These are phyloP conservation scores for Digitonthophagus gazella DNA, from an alignment of 2,888 invertebrate genomes.

Conservation along the genomic window DNA sequence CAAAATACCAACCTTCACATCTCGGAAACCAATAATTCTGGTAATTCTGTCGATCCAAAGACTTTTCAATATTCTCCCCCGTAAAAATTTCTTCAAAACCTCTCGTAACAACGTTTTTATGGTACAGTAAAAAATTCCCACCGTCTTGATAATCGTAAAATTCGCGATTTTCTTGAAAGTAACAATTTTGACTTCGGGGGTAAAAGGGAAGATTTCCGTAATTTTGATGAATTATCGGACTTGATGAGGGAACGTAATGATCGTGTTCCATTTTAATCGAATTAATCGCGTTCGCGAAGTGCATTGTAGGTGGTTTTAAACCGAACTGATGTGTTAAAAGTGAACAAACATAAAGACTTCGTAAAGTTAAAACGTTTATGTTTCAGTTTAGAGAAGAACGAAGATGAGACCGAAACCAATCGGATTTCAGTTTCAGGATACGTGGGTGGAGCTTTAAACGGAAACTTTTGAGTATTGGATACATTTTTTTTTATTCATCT, in stretches of 20 bases:
- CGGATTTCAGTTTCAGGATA: background rate
- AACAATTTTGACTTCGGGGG: slow-evolving; percentile 23
- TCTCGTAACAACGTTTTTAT: slow-evolving; percentile 23
- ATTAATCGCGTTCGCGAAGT: slow-evolving; percentile 29
- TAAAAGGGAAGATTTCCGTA: slow-evolving; percentile 26
- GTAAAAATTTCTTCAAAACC: slow-evolving; percentile 24
- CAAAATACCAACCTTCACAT: background rate
- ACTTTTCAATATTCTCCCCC: background rate
- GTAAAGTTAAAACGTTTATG: background rate
- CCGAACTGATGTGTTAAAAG: background rate
- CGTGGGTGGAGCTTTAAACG: background rate
- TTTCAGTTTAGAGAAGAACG: background rate
- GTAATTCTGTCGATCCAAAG: background rate
- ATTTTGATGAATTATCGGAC: slow-evolving; percentile 20
- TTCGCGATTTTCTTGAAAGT: slow-evolving; percentile 24
- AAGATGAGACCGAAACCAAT: background rate
- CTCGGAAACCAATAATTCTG: slow-evolving; percentile 12
- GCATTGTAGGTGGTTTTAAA: slow-evolving; percentile 29
- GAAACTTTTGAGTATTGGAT: too few relatives aligned
- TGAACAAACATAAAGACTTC: background rate
- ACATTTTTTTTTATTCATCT: too few relatives aligned
- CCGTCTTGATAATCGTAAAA: slow-evolving; percentile 24
- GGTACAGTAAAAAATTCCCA: slow-evolving; percentile 18
- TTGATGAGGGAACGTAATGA: slow-evolving; percentile 30
- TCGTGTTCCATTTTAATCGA: slow-evolving; percentile 37